Evolutionary conservation across 2,797 vertebrate species (phyloP).

Genomic region (Masticophis lateralis): DNA sequence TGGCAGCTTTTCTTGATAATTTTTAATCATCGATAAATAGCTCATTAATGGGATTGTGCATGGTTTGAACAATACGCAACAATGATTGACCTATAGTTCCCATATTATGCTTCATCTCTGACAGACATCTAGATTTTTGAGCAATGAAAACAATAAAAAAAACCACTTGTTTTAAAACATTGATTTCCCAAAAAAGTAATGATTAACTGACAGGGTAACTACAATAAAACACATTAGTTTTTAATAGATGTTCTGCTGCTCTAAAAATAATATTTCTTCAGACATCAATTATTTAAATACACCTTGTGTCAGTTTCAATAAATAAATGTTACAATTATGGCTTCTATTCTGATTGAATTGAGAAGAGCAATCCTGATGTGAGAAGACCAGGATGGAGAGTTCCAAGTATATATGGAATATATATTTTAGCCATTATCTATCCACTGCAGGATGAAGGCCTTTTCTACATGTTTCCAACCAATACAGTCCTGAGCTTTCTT

Average conservation of each 20-base stretch:
- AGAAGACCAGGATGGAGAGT: not conserved
- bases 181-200: too few species aligned
- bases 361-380: not conserved
- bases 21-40: not conserved
- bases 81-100: not conserved
- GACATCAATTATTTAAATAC: not conserved
- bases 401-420: not conserved
- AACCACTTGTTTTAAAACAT: too few species aligned
- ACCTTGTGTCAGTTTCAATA: not conserved
- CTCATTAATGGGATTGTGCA: not conserved
- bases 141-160: not conserved
- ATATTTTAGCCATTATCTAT: not conserved
- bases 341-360: not conserved
- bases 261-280: not conserved
- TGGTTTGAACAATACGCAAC: not conserved
- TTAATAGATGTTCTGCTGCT: not conserved
- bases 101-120: not conserved
- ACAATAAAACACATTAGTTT: constrained; percentile 14
- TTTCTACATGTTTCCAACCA: not conserved
- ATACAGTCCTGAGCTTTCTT: not conserved
- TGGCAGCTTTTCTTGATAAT: not conserved
- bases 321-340: not conserved
- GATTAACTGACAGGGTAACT: not conserved
- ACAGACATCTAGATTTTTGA: constrained; percentile 16
- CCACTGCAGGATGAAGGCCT: not conserved